Evolutionary conservation across 2,888 invertebrate genomes (phyloP), one percentile per base, ranked within the genome.

Genomic region (Stenolophus ochropezus): DNA sequence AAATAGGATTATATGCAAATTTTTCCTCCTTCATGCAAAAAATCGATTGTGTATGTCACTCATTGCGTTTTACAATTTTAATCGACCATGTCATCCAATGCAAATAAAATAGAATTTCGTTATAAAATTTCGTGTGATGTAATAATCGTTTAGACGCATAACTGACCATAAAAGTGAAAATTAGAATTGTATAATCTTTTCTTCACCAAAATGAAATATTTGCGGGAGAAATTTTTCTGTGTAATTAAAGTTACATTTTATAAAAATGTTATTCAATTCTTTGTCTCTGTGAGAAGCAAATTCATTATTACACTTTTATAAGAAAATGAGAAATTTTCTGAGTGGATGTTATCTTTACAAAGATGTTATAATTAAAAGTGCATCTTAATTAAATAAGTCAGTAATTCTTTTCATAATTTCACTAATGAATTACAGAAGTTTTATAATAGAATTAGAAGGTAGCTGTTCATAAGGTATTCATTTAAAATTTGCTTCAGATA

Each of bases 241-340:
- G 53, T 16, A 75, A 75, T 75, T 75, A 53, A 6, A 25, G 75
- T 75, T 75, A 56, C 51, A 75, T 75, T 75, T 53, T 75, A 53
- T 16, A 27, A 75, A 49, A 53, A 18, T 74, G 33, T 75, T 75
- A 75, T 75, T 27, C 53, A 75, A 75, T 75, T 53, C 75, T 73
- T 49, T 49, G 27, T 73, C 53, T 75, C 53, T 53, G 73, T 73
- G 73, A 73, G 73, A 73, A 73, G 0, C 21, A 1, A 16, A 73
- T 49, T 51, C 20, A 73, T 73, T 73, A 69, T n/a, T 73, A 14
- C 18, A 61, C 21, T 61, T 25, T 61, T 61, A 61, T 61, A 25
- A 23, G 21, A 61, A 61, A 61, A 61, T 61, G 33, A 14, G 27
- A 69, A 33, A 69, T 69, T n/a, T n/a, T 42, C 16, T 20, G 65